phyloP scores from a whole-genome alignment of 2,888 invertebrate genomes.

The Anodontia alba region DNA sequence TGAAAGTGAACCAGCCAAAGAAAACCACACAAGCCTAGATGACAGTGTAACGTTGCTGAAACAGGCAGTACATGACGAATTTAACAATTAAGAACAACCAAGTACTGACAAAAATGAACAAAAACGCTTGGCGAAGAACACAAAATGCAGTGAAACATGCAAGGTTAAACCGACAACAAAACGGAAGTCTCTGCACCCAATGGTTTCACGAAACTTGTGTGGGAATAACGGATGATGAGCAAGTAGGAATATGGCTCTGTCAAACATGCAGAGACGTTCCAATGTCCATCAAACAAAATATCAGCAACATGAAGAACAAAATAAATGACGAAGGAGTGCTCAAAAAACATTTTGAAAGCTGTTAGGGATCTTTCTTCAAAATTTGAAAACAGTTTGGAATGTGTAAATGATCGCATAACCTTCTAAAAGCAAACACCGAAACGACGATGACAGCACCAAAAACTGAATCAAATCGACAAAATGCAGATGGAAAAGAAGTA shows the following conservation, averaged over 20 bases:
- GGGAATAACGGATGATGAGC: background rate
- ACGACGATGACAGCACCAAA: background rate
- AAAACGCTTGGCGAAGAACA: background rate
- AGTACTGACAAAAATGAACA: background rate
- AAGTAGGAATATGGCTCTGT: background rate
- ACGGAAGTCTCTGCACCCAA: background rate
- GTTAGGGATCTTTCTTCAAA: background rate
- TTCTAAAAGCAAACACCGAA: background rate
- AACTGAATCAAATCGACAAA: background rate
- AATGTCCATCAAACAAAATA: background rate
- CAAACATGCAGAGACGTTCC: background rate
- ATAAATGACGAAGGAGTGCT: conserved; percentile 1
- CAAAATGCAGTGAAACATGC: background rate
- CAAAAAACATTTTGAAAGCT: conserved; percentile 1
- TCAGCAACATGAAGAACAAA: background rate
- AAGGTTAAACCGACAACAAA: conserved; percentile 3
- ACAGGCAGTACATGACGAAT: background rate
- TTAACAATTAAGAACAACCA: background rate
- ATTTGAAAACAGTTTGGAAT: conserved; percentile 1
- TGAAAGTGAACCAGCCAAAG: background rate
- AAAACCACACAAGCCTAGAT: background rate
- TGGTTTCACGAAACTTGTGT: conserved; percentile 4
- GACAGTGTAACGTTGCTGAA: background rate
- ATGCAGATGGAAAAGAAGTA: too few species aligned
- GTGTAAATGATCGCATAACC: conserved; percentile 1